Evolutionary conservation across 2,888 invertebrate genomes (phyloP), one percentile per base, ranked within the genome.

Genomic region (Endotricha flammealis): DNA sequence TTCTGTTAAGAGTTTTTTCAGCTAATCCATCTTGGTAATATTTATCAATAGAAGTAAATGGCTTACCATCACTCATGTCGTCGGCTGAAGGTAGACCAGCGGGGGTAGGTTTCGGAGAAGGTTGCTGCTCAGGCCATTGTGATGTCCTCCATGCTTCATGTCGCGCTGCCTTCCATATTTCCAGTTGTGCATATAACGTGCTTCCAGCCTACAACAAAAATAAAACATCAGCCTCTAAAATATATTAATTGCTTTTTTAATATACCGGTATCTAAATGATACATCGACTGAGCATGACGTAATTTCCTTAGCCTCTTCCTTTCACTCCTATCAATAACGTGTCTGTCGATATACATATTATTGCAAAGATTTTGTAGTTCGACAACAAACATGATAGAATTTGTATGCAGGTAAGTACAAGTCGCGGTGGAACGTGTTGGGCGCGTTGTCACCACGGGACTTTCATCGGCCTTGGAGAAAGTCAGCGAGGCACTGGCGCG

Each of bases 121-220:
- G 57, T 53, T 77, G 74, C 48, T 77, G 85, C 53, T 78, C 88
- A 53, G 65, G 70, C 83, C 70, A 89, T 64, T 79, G 90, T 78
- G 70, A 90, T 2, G 73, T 59, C 41, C 77, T 68, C 82, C 80
- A 78, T 2, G 82, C 79, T 46, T 90, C 90, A 38, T 90, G 88
- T 50, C 91, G 88, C 5, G 94, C 94, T 41, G 93, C 93, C 76
- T 95, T 95, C 96, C 96, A 97, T 55, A 97, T 94, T 75, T 96
- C 96, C 62, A 97, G 80, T 65, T 95, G 95, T 13, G 96, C 95
- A 74, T 93, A 92, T 46, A 97, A 76, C 56, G 93, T 93, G 68
- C 93, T 92, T 30, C 96, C 96, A 62, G 93, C 92, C 95, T 95
- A 82, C 12, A 67, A 69, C 55, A 71, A 73, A 28, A 23, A 14